Conservation (phyloP, 2,888 invertebrate genomes). For the Alloplasta piceator region DNA sequence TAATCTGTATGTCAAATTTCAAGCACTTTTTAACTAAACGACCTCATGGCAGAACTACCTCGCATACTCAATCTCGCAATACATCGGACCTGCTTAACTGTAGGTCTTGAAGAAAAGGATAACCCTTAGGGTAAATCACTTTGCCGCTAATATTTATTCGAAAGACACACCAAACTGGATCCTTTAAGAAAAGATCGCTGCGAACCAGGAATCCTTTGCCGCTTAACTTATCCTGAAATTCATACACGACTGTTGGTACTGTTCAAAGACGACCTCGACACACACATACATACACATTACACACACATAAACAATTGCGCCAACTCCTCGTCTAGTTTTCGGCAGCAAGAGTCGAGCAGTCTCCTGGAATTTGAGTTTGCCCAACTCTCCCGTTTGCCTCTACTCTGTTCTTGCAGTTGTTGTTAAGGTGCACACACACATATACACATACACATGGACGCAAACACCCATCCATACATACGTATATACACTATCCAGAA, state of each 20-base stretch:
- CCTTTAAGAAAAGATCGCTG: neutral
- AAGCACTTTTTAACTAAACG: no score
- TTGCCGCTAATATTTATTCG: no score
- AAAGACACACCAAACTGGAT: neutral
- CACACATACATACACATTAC: slow-evolving; percentile 26
- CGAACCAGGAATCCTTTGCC: slow-evolving; percentile 14
- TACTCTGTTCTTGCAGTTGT: slow-evolving; percentile 28
- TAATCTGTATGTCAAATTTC: no score
- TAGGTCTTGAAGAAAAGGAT: no score
- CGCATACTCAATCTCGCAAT: no score
- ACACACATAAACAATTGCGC: slow-evolving; percentile 41
- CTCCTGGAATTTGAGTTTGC: slow-evolving; percentile 56
- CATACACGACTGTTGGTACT: slow-evolving; percentile 23
- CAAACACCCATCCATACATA: slow-evolving; percentile 1
- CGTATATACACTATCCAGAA: slow-evolving; percentile 33
- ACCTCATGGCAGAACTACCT: no score
- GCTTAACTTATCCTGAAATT: slow-evolving; percentile 17
- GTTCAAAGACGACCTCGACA: slow-evolving; percentile 38
- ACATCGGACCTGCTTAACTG: no score
- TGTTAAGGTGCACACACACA: slow-evolving; percentile 18
- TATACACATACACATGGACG: no score
- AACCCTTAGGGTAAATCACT: no score
- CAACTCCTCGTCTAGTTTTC: slow-evolving; percentile 1
- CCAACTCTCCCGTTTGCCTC: slow-evolving; percentile 45
- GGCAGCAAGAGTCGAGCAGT: slow-evolving; percentile 33